phyloP scores from a whole-genome alignment of 1,140 invertebrate genomes.

The Drosophila truncata region DNA sequence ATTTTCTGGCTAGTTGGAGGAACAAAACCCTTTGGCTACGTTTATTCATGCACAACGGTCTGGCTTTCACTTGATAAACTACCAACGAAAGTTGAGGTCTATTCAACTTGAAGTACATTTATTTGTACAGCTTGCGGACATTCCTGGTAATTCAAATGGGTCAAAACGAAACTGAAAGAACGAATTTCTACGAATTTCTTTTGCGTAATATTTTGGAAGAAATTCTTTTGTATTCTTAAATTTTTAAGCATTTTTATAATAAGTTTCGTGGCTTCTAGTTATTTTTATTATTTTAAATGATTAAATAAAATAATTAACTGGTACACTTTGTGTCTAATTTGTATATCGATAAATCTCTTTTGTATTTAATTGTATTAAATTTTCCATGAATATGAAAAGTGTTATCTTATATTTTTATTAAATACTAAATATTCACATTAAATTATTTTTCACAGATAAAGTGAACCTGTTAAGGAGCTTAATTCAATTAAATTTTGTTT shows the following conservation, averaged over 20 bases:
- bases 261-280: too few species aligned
- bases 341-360: not conserved
- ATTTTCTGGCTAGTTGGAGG: conserved; percentile 19
- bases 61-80: conserved; percentile 20
- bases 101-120: conserved; percentile 29
- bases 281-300: not conserved
- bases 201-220: not conserved
- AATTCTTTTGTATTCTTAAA: too few species aligned
- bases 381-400: not conserved
- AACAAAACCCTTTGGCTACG: conserved; percentile 6
- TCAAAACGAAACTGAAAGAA: conserved; percentile 9
- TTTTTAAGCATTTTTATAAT: not conserved
- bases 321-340: not conserved
- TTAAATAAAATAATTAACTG: not conserved
- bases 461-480: not conserved
- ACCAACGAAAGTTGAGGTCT: conserved; percentile 19
- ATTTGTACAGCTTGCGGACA: conserved; percentile 39
- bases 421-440: not conserved
- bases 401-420: not conserved
- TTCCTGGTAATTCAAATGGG: conserved; percentile 23
- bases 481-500: not conserved
- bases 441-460: not conserved
- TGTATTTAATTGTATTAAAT: not conserved
- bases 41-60: conserved; percentile 36
- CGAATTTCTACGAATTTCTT: not conserved